Evolutionary conservation across 2,888 invertebrate genomes (phyloP).

Genomic region (Marronus borbonicus): DNA sequence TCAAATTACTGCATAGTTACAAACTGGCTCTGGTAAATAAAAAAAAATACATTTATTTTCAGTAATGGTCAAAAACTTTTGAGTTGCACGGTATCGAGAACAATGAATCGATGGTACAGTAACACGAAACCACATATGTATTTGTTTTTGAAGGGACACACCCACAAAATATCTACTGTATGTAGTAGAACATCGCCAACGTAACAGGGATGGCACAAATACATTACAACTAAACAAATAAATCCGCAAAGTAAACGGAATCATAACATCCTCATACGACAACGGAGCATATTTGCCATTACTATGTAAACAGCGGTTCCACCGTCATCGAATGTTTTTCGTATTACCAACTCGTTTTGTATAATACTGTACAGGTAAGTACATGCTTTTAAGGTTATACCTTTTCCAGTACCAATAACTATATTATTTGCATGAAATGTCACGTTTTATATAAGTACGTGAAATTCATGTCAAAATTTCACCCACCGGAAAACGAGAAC

Average conservation of each 20-base stretch:
- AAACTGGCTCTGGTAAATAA: too few species aligned
- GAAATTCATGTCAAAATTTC: constrained; percentile 23
- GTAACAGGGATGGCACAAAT: neutral
- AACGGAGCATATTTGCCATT: neutral
- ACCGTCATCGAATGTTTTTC: neutral
- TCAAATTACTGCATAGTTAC: too few species aligned
- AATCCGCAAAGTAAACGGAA: neutral
- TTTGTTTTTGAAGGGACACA: constrained; percentile 9
- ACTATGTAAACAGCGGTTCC: neutral
- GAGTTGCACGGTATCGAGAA: neutral
- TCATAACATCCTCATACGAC: constrained; percentile 1
- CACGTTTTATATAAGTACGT: constrained; percentile 17
- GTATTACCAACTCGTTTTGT: too few species aligned
- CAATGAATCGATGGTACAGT: neutral
- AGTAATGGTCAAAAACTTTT: neutral
- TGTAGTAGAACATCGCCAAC: neutral
- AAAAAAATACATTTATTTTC: neutral
- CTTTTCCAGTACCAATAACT: too few species aligned
- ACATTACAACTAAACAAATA: constrained; percentile 15
- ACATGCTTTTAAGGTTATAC: too few species aligned
- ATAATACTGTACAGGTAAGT: too few species aligned
- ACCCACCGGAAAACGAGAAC: constrained; percentile 11
- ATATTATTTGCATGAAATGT: neutral
- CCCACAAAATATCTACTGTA: neutral
- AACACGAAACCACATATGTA: neutral